Evolutionary conservation across 2,113 vertebrate genomes (phyloP), one percentile per base, ranked within the genome.

Genomic region (Vulpes vulpes): DNA sequence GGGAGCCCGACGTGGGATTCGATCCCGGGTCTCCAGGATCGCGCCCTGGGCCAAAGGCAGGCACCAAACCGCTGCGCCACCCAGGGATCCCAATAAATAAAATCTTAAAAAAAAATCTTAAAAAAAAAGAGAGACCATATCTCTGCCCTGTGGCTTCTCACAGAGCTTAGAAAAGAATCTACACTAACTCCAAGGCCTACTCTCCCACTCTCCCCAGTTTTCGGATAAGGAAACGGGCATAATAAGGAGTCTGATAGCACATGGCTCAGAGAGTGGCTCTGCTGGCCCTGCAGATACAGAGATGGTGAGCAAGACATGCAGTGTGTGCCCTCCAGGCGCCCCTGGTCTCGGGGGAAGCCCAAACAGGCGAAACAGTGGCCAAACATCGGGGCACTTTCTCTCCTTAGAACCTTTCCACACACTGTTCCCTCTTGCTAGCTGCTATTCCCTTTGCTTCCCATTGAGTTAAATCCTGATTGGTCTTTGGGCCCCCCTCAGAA

Each of bases 341-440:
- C 16, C 51, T 15, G 5, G 62, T n/a, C 35, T 27, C 30, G 64
- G 27, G 43, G n/a, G 43, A 53, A 69, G 17, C 57, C 15, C 35
- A 23, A 73, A 38, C 53, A 35, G 17, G 64, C 5, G 32, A 38
- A 38, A 17, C 3, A 11, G 55, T 53, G 35, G 27, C 10, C 6
- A 12, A 55, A 67, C 25, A 53, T 25, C 0, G 0, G 27, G 57
- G 78, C 78, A 20, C 20, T 2, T 49, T 59, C 74, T 60, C 16
- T 3, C 35, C 60, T 43, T 1, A 1, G 57, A 64, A 55, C 22
- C 38, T 89, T 23, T 53, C 3, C 30, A 30, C 8, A 0, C 0
- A 38, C 53, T n/a, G 4, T 53, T 22, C 30, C 17, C 22, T 65
- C 35, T 59, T 62, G 27, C 69, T 49, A 15, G 30, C 16, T 17